These are phyloP conservation scores for Sula dactylatra DNA, from an alignment of 2,113 vertebrate species.

Conservation along the genomic window DNA sequence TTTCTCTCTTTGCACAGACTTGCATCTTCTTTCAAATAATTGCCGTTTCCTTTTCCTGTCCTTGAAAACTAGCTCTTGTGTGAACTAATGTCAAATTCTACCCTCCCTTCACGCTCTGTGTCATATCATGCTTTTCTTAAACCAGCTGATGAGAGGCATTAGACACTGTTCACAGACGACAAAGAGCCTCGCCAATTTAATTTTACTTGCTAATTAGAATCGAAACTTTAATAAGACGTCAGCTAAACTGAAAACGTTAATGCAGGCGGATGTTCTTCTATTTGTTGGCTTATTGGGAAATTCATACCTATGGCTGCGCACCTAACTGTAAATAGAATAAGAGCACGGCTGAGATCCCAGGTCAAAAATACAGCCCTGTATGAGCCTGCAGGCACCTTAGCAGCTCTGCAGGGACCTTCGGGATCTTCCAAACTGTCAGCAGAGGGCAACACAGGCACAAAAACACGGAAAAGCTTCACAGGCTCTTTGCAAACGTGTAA, in stretches of 20 bases:
- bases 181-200: background rate
- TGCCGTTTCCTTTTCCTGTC: background rate
- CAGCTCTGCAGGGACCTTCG: background rate
- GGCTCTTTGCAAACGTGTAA: background rate
- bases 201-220: background rate
- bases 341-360: background rate
- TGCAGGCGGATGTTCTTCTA: background rate
- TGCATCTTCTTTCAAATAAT: background rate
- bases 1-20: background rate
- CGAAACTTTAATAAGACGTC: background rate
- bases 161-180: background rate
- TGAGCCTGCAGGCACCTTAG: background rate
- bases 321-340: background rate
- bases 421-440: background rate
- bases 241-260: background rate
- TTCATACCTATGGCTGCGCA: background rate
- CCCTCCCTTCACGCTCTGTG: background rate
- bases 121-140: background rate
- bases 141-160: background rate
- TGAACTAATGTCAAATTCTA: background rate
- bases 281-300: background rate
- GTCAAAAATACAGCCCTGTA: background rate
- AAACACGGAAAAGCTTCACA: background rate
- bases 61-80: background rate
- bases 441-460: conserved; percentile 54